A percentile compares a stretch with the other conserved stretches of the same genome.
phyloP scores from a whole-genome alignment of 1,140 invertebrate genomes.

The Caerostris darwini region DNA sequence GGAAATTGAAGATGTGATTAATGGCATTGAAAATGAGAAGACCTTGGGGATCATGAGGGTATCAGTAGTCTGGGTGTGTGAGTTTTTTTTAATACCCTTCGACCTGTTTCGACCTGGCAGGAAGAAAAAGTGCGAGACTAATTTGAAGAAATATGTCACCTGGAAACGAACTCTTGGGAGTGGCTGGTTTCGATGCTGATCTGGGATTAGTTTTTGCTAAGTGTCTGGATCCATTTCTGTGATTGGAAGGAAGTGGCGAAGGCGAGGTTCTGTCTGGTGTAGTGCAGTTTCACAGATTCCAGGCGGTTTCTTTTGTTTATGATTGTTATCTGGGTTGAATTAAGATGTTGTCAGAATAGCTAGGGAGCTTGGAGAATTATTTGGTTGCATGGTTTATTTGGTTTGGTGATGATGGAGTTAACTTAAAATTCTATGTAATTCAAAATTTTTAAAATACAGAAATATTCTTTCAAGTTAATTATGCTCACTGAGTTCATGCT shows the following conservation, averaged over 20 bases:
- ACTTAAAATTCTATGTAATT: no score
- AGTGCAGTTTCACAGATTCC: background rate
- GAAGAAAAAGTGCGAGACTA: background rate
- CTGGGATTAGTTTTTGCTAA: background rate
- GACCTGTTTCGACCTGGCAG: background rate
- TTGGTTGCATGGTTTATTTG: no score
- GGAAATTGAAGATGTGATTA: conserved; percentile 45
- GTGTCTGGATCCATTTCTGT: background rate
- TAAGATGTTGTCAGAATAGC: no score
- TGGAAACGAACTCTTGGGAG: background rate
- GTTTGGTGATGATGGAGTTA: no score
- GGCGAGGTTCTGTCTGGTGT: no score
- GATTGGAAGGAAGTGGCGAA: background rate
- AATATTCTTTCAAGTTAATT: no score
- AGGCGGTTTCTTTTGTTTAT: no score
- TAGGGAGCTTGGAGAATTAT: no score
- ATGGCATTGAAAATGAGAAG: conserved; percentile 40
- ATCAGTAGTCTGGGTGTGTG: background rate
- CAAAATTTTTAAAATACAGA: no score
- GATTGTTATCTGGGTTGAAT: no score
- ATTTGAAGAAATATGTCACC: background rate
- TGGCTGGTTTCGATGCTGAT: background rate
- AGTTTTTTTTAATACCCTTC: background rate
- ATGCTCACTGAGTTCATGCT: no score
- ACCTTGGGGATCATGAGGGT: background rate